Evolutionary conservation across 2,888 invertebrate species (phyloP), one percentile per base, ranked within the genome.

Genomic region (Dryadula phaetusa): DNA sequence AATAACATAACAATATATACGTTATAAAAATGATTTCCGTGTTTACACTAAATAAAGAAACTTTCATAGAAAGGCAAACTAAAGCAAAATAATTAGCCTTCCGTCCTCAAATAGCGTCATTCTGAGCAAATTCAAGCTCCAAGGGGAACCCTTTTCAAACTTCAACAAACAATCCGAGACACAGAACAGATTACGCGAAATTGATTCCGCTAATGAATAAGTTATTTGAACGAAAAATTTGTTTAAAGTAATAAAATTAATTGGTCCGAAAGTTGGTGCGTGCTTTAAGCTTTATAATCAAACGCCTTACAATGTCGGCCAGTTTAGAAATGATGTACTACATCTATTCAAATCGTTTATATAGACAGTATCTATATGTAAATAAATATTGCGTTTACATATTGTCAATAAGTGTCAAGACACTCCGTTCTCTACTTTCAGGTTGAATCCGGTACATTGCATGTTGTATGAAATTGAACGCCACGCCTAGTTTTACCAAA

Each of bases 131-230:
- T 64, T 64, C 58, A 37, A 66, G 64, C 66, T 66, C 28, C 66
- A 20, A 56, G 62, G 66, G 68, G 62, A 66, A 69, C 70, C 66
- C 69, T 66, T 70, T 70, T 69, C 69, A 69, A 69, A 69, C 64
- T 66, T 70, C 65, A 61, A 56, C 67, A 69, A 70, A 66, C 66
- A 66, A 69, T 70, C 52, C 66, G 54, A 70, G 69, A 70, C 66
- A 70, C 56, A 58, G 69, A 71, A 71, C 70, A 72, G 75, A 76
- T 75, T 75, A 74, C 70, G 67, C 67, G 69, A 74, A 75, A 76
- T 75, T 73, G 74, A 75, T 71, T 76, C 64, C 62, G 66, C 70
- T 75, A 74, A 76, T 75, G 72, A 75, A 76, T 74, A 75, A 75
- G 68, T 72, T 74, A 71, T 72, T 75, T 67, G 67, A 70, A 70